Percentiles rank a stretch among this genome's conserved stretches.
Evolutionary conservation across 2,113 vertebrate genomes (phyloP).

Genomic region (Malaclemys terrapin): DNA sequence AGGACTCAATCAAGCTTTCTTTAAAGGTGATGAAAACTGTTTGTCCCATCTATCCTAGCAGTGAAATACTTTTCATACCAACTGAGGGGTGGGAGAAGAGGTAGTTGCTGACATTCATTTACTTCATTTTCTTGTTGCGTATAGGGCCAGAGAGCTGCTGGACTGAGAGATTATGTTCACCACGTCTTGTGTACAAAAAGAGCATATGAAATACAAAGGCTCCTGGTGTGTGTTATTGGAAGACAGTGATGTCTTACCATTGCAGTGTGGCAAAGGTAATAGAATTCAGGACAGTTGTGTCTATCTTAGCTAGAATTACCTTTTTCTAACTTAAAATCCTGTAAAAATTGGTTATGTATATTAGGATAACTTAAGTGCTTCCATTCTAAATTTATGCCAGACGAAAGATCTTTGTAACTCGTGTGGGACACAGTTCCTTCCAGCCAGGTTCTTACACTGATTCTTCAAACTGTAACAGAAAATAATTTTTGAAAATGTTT

Average conservation of each 20-base stretch:
- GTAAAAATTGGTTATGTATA: neutral
- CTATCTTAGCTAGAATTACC: conserved; percentile 29
- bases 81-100: neutral
- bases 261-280: neutral
- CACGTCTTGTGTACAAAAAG: conserved; percentile 28
- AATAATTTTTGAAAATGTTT: neutral
- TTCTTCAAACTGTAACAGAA: neutral
- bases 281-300: conserved; percentile 26
- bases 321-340: conserved; percentile 31
- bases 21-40: conserved; percentile 31
- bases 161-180: conserved; percentile 38
- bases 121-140: conserved; percentile 59
- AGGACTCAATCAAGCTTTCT: conserved; percentile 26
- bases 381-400: neutral
- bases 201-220: conserved; percentile 20
- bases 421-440: neutral
- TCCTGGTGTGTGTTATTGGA: conserved; percentile 17
- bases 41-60: neutral
- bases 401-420: neutral
- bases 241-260: conserved; percentile 19
- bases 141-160: conserved; percentile 54
- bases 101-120: conserved; percentile 42
- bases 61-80: conserved; percentile 21
- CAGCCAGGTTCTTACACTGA: neutral
- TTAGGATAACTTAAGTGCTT: neutral